phyloP scores from a whole-genome alignment of 2,797 vertebrate species.

The Pampus argenteus region DNA sequence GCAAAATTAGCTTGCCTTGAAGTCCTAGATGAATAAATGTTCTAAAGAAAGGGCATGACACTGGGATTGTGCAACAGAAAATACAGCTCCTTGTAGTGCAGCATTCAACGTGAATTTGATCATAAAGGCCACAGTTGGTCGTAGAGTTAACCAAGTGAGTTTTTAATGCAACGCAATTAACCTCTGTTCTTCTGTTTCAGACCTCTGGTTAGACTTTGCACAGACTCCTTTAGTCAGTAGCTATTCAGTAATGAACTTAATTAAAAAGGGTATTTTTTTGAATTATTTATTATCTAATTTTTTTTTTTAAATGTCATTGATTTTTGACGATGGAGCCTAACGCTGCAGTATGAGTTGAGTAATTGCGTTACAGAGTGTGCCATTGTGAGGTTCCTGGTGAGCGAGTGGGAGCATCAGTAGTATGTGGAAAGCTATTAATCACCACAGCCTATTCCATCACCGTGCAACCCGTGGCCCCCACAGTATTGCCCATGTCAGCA shows the following conservation, averaged over 20 bases:
- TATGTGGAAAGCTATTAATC: slow-evolving; percentile 9
- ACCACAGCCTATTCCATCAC: slow-evolving; percentile 1
- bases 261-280: background rate
- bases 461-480: background rate
- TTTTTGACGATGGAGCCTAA: slow-evolving; percentile 5
- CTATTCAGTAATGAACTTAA: background rate
- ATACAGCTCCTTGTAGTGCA: slow-evolving; percentile 2
- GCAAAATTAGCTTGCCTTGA: slow-evolving; percentile 13
- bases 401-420: background rate
- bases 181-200: background rate
- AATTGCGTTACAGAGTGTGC: background rate
- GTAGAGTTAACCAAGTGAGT: background rate
- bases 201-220: background rate
- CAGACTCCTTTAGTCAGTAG: background rate
- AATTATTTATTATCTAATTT: background rate
- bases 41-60: background rate
- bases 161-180: too few relatives aligned
- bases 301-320: background rate
- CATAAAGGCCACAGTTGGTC: background rate
- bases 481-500: slow-evolving; percentile 3
- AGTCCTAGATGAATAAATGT: background rate
- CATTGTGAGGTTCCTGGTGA: background rate
- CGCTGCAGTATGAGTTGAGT: background rate
- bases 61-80: background rate
- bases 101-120: slow-evolving; percentile 2